Base-by-base conservation (phyloP, 2,888 invertebrate genomes). In the Drosophila mulleri region DNA sequence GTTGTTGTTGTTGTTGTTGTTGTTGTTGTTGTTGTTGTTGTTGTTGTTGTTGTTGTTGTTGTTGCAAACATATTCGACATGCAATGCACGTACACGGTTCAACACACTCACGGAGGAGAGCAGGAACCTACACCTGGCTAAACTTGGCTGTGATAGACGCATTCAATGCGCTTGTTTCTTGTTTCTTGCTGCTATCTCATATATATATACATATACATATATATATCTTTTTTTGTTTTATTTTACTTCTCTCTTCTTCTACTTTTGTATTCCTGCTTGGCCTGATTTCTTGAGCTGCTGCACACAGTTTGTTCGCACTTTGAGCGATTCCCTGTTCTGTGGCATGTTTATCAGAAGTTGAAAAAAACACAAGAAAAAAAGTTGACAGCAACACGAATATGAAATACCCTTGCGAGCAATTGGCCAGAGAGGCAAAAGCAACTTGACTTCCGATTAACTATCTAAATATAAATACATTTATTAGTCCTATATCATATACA, bases 1-100 rank as follows among this genome's bases (percentile, higher is more conserved):
- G 78, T 78, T 77, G 54, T 64, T 76, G 69, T n/a, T n/a, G n/a
- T n/a, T n/a, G 89, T 87, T 87, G 81, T 81, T 78, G 56, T 16
- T 68, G 56, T 18, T 86, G 53, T 4, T 87, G 83, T 72, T 76
- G 80, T 72, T 76, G 52, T 16, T 72, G 84, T 61, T 78, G 68
- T 20, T 86, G 83, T 80, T 77, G 26, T 11, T 72, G 53, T 23
- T 86, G 53, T n/a, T 89, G 78, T 78, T 77, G 54, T 64, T 76
- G 69, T n/a, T n/a, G 70, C 72, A 82, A 87, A 81, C 85, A 88
- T 83, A 88, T 81, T 86, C 79, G 67, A 81, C 79, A 87, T 87
- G 86, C 86, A 75, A 69, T 85, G 89, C 86, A 87, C 86, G 86
- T 87, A 78, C 35, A 37, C 45, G 71, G 63, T 45, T 70, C 69